Conservation (phyloP, 2,888 invertebrate species). For the Hipparchia semele region DNA sequence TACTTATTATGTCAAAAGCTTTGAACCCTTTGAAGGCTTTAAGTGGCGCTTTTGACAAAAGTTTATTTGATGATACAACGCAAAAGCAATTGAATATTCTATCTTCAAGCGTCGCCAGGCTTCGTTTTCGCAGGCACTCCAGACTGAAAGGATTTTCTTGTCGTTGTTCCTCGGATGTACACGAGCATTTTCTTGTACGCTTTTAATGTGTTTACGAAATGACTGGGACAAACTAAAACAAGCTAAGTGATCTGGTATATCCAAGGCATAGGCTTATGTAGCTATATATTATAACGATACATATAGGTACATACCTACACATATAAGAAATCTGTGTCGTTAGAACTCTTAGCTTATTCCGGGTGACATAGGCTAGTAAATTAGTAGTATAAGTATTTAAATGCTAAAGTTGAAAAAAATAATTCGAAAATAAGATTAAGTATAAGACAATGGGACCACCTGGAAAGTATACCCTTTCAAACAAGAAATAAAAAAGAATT, state of each 20-base stretch:
- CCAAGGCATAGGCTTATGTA: neutral
- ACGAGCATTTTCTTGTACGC: neutral
- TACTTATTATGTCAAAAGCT: neutral
- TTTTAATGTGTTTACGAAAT: neutral
- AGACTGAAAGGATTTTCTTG: slow-evolving; percentile 18
- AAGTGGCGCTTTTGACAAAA: neutral
- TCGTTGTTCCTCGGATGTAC: neutral
- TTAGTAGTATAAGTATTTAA: no score
- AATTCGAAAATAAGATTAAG: no score
- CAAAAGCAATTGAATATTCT: slow-evolving; percentile 11
- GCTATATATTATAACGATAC: no score
- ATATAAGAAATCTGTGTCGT: no score
- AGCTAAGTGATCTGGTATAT: neutral
- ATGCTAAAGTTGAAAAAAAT: no score
- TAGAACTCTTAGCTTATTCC: no score
- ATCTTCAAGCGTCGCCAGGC: neutral
- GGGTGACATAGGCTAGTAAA: no score
- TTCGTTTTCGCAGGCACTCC: neutral
- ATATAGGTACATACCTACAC: no score
- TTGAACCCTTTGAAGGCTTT: neutral
- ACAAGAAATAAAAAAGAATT: no score
- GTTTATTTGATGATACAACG: neutral
- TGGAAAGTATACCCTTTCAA: no score
- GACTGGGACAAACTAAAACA: neutral
- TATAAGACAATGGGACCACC: no score